Evolutionary conservation across 2,888 invertebrate species (phyloP).

Genomic region (Diploptera punctata): DNA sequence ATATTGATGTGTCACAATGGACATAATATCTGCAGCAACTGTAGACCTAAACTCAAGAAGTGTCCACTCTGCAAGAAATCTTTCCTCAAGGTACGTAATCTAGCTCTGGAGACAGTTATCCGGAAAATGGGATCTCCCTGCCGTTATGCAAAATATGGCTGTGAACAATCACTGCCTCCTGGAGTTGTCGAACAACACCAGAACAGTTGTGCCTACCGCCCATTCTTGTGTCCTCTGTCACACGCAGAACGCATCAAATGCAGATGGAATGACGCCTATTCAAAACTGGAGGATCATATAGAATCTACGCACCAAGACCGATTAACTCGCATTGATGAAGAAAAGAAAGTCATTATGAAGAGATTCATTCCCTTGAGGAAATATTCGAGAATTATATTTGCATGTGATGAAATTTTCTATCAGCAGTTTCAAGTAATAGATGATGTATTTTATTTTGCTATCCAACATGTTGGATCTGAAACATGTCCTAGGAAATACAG

Average conservation of each 20-base stretch:
- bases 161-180: neutral
- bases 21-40: constrained; percentile 14
- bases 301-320: neutral
- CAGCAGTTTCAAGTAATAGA: constrained; percentile 16
- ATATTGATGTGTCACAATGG: constrained; percentile 13
- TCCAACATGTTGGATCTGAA: constrained; percentile 11
- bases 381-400: neutral
- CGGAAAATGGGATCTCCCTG: neutral
- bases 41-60: neutral
- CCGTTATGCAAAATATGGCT: neutral
- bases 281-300: neutral
- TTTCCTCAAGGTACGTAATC: neutral
- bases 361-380: neutral
- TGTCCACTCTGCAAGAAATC: constrained; percentile 5
- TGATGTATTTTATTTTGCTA: neutral
- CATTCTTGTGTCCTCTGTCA: neutral
- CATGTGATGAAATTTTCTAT: neutral
- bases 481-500: neutral
- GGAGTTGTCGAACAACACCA: neutral
- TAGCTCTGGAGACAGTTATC: neutral
- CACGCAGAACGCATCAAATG: neutral
- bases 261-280: neutral
- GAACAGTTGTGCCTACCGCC: neutral
- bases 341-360: neutral
- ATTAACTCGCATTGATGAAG: neutral